Evolutionary conservation across 1,140 invertebrate species (phyloP).

Genomic region (Drosophila ficusphila): DNA sequence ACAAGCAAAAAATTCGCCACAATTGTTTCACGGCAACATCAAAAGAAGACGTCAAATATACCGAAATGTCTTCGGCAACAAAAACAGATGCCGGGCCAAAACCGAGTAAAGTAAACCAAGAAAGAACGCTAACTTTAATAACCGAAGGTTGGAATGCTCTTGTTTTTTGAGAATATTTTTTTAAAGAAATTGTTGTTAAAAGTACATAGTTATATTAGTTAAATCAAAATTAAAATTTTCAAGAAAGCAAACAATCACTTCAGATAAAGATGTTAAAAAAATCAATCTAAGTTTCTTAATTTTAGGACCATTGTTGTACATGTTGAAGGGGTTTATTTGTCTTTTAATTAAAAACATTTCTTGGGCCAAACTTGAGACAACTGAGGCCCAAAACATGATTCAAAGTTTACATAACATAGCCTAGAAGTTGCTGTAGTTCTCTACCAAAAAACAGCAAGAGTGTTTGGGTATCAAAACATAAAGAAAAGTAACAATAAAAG

Average conservation of each 20-base stretch:
- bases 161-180: not conserved
- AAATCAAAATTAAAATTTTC: too few species aligned
- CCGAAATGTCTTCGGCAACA: conserved; percentile 60
- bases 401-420: conserved; percentile 7
- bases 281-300: not conserved
- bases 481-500: conserved; percentile 55
- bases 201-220: too few species aligned
- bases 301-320: not conserved
- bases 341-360: conserved; percentile 1
- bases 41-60: conserved; percentile 59
- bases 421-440: not conserved
- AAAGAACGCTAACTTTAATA: not conserved
- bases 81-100: conserved; percentile 2
- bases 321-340: not conserved
- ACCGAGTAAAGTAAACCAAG: conserved; percentile 2
- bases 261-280: not conserved
- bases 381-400: not conserved
- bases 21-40: conserved; percentile 63
- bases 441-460: not conserved
- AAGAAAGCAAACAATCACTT: not conserved
- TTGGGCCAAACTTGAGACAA: not conserved
- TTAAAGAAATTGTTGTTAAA: too few species aligned
- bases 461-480: conserved; percentile 31
- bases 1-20: conserved; percentile 26
- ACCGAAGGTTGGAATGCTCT: conserved; percentile 15